Conservation (phyloP, 2,888 invertebrate genomes). For the Sipunculus nudus region DNA sequence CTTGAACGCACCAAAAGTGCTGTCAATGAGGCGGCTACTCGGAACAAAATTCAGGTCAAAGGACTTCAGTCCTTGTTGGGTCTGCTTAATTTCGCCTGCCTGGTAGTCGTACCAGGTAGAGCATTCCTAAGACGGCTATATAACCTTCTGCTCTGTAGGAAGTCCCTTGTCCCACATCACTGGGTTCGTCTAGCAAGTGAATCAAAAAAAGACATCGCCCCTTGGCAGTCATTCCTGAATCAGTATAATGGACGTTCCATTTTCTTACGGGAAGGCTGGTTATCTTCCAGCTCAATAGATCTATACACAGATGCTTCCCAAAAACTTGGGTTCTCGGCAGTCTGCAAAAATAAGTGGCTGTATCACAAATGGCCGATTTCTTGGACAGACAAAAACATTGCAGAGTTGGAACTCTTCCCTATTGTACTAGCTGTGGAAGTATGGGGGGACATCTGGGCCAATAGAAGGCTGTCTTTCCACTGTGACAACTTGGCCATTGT, state of each 20-base stretch:
- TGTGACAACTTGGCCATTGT: too few relatives aligned
- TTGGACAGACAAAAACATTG: too few relatives aligned
- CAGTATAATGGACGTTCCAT: background rate
- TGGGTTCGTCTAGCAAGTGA: background rate
- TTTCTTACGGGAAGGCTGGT: background rate
- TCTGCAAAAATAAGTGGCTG: conserved; percentile 1
- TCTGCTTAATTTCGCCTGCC: background rate
- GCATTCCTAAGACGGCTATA: background rate
- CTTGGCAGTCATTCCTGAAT: background rate
- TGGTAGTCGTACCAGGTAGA: background rate
- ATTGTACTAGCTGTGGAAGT: too few relatives aligned
- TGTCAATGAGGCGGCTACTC: too few relatives aligned
- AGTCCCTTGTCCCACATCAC: background rate
- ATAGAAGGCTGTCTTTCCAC: too few relatives aligned
- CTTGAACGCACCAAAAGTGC: too few relatives aligned
- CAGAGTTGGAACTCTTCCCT: too few relatives aligned
- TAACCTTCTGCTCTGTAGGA: background rate
- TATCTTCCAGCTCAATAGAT: conserved; percentile 1
- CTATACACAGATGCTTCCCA: conserved; percentile 3
- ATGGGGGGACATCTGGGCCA: too few relatives aligned
- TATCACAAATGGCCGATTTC: background rate
- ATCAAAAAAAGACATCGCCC: background rate
- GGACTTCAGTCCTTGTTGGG: too few relatives aligned
- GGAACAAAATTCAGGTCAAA: too few relatives aligned
- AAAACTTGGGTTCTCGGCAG: background rate